Conservation (phyloP, 2,797 vertebrate genomes). For the Bufotes viridis region DNA sequence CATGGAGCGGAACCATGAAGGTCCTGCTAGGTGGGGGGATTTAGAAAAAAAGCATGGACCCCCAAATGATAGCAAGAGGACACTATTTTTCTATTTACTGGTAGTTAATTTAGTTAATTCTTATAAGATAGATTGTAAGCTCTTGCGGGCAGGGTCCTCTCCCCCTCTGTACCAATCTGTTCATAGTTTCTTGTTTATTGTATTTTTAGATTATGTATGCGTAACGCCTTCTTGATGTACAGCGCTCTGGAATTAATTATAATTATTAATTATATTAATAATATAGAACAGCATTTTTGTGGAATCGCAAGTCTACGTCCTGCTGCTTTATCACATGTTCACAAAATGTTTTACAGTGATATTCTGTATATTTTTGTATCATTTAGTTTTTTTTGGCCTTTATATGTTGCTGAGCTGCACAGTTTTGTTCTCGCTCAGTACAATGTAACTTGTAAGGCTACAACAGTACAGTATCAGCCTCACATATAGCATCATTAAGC, state of each 20-base stretch:
- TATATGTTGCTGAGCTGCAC: neutral
- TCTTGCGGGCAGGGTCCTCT: no score
- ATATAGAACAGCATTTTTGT: neutral
- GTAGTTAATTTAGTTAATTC: neutral
- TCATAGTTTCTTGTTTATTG: no score
- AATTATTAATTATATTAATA: no score
- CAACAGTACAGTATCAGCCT: neutral
- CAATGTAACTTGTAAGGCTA: neutral
- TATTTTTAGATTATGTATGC: no score
- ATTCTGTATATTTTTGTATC: neutral
- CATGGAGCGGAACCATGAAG: no score
- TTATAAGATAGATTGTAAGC: neutral
- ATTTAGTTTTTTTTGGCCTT: neutral
- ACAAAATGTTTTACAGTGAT: neutral
- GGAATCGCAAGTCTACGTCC: no score
- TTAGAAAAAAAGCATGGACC: no score
- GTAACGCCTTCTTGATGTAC: no score
- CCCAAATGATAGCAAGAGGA: neutral
- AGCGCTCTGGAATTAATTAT: no score
- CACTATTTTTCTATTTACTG: neutral
- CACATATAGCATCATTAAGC: conserved; percentile 18
- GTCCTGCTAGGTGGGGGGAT: no score
- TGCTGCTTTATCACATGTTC: neutral
- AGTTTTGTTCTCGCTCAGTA: neutral
- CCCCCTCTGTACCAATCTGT: no score